Evolutionary conservation across 2,113 vertebrate genomes (phyloP), one percentile per base, ranked within the genome.

Genomic region (Phodopus roborovskii): DNA sequence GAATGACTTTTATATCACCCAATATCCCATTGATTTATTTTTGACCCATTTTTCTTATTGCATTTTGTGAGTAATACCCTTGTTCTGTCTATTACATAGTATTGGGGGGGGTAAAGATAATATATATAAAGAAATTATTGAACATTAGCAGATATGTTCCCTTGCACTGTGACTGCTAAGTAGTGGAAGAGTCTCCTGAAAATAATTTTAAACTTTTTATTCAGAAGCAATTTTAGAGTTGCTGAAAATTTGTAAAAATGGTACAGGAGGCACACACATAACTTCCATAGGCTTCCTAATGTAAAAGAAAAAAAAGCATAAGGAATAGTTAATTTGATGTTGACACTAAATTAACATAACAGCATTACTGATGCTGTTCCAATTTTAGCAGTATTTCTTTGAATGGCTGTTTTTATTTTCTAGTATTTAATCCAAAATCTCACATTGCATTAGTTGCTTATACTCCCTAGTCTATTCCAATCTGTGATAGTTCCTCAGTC

Each of bases 211-310:
- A 66, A 48, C 83, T 16, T 39, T 90, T 45, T 58, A 64, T 75
- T 75, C 75, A 60, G 66, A 73, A 68, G 90, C 56, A 77, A 84
- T 58, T 94, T 66, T 56, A 94, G n/a, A 58, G 19, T 75, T 84
- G 48, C 73, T 66, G 28, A 94, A 83, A 84, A 56, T 16, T 56
- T 90, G 15, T 48, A 90, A 84, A 84, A 66, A 75, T 66, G 19
- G 42, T 64, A 94, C 58, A 74, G 28, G 45, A 45, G 24, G 16
- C 8, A 75, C 16, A 45, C 13, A 90, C 74, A 90, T 56, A 75
- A 48, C 60, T 78, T 68, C 75, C n/a, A 39, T 30, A 68, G 22
- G 1, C 58, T 68, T 22, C 20, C 48, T 94, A 53, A 88, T 74
- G 75, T 53, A 39, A 83, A 62, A 19, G n/a, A 88, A 79, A 70